Base-by-base conservation (phyloP, 2,113 vertebrate species). In the Lutjanus erythropterus region DNA sequence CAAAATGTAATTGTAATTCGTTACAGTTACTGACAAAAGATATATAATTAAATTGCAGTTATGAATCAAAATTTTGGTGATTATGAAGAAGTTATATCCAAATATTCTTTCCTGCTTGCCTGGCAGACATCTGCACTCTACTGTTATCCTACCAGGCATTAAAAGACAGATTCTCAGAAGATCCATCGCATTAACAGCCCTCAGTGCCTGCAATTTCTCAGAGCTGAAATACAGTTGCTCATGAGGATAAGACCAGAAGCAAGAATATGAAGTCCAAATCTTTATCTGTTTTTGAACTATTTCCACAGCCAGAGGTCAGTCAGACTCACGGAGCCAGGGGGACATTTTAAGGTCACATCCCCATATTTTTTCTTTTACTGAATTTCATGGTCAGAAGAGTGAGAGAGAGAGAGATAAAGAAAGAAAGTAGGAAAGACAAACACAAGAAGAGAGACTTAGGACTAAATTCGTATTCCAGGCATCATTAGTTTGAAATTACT, bases 401-500 rank as follows among this genome's bases (percentile, higher is more conserved):
- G 14, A 61, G 9, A 39, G 35, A 62, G 1, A 58, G 37, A 25
- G 5, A 25, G 25, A 25, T n/a, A 49, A 47, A 9, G 19, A 11
- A 68, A 8, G 11, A 65, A 61, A 68, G 42, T 64, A 37, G 31
- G 58, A 77, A 44, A 19, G 27, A 62, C 18, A 56, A 53, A 50
- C 33, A 62, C 77, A 76, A 35, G 72, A 41, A 58, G 25, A 33
- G n/a, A 55, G 49, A 61, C 11, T 70, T 56, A 33, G 37, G 50
- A 72, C 71, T 85, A 86, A 55, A 80, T 67, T 85, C 46, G 66
- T 77, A 80, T 89, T 77, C 53, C 75, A 83, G 78, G 78, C 74
- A 79, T 86, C 80, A 86, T 91, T 86, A 79, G 66, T 90, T 88
- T 86, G 69, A 85, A 88, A 86, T 80, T 41, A 86, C 66, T 77